Percentiles rank a stretch among this genome's conserved stretches.
phyloP scores from a whole-genome alignment of 2,888 invertebrate species.

The Bombyx huttoni region DNA sequence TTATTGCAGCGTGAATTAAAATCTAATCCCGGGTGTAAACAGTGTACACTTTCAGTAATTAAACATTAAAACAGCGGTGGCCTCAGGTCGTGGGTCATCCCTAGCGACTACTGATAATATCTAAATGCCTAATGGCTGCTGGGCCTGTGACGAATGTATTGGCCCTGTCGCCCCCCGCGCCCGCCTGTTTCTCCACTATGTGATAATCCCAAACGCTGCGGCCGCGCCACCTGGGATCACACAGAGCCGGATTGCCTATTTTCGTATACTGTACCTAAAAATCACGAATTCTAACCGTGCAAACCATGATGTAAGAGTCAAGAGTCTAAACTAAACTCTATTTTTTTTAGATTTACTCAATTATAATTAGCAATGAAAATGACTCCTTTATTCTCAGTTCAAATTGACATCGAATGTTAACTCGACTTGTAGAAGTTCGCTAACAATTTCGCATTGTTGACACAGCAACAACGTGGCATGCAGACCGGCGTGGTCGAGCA shows the following conservation, averaged over 20 bases:
- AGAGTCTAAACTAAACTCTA: too few species aligned
- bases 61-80: slow-evolving; percentile 57
- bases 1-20: slow-evolving; percentile 21
- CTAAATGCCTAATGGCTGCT: slow-evolving; percentile 75
- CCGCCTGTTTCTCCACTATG: slow-evolving; percentile 64
- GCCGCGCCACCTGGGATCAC: slow-evolving; percentile 71
- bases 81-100: slow-evolving; percentile 63
- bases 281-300: too few species aligned
- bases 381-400: too few species aligned
- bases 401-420: slow-evolving; percentile 3
- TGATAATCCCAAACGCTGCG: slow-evolving; percentile 74
- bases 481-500: slow-evolving; percentile 32
- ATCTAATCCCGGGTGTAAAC: slow-evolving; percentile 36
- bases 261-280: not conserved
- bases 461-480: slow-evolving; percentile 30
- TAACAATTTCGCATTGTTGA: slow-evolving; percentile 49
- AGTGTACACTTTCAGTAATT: slow-evolving; percentile 67
- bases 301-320: too few species aligned
- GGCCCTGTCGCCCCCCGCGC: slow-evolving; percentile 32
- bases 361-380: too few species aligned
- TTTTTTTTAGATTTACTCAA: too few species aligned
- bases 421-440: slow-evolving; percentile 27
- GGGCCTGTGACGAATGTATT: slow-evolving; percentile 73
- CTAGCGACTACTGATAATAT: slow-evolving; percentile 66
- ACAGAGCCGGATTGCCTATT: slow-evolving; percentile 47